Percentiles rank a stretch among this genome's conserved stretches.
phyloP scores from a whole-genome alignment of 2,113 vertebrate genomes.

The Podarcis raffonei region DNA sequence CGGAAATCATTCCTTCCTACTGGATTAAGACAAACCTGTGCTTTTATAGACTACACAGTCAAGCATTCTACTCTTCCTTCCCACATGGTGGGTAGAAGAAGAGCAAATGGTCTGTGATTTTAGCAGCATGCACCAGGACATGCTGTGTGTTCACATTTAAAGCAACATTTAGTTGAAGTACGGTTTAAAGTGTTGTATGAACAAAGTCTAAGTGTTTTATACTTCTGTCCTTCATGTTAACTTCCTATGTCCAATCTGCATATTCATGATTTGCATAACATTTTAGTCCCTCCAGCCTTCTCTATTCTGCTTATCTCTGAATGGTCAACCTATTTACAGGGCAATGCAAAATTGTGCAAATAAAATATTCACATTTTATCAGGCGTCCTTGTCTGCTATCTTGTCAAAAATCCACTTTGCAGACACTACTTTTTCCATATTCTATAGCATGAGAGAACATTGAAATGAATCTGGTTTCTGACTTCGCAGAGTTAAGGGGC shows the following conservation, averaged over 20 bases:
- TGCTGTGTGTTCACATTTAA: too few species aligned
- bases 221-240: not conserved
- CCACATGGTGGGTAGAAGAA: not conserved
- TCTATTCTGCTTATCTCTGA: not conserved
- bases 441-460: slow-evolving; percentile 27
- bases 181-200: too few species aligned
- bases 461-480: slow-evolving; percentile 13
- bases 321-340: slow-evolving; percentile 18
- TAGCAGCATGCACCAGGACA: too few species aligned
- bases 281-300: not conserved
- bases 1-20: not conserved
- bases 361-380: not conserved
- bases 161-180: too few species aligned
- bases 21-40: not conserved
- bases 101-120: too few species aligned
- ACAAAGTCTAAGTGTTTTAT: not conserved
- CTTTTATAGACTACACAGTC: not conserved
- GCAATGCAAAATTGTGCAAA: not conserved
- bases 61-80: not conserved
- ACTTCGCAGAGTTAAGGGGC: slow-evolving; percentile 26
- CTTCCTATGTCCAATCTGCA: not conserved
- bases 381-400: not conserved
- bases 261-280: not conserved
- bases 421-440: slow-evolving; percentile 12
- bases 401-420: slow-evolving; percentile 32